Conservation (phyloP, 2,888 invertebrate species). For the Meiosimyza platycephala region DNA sequence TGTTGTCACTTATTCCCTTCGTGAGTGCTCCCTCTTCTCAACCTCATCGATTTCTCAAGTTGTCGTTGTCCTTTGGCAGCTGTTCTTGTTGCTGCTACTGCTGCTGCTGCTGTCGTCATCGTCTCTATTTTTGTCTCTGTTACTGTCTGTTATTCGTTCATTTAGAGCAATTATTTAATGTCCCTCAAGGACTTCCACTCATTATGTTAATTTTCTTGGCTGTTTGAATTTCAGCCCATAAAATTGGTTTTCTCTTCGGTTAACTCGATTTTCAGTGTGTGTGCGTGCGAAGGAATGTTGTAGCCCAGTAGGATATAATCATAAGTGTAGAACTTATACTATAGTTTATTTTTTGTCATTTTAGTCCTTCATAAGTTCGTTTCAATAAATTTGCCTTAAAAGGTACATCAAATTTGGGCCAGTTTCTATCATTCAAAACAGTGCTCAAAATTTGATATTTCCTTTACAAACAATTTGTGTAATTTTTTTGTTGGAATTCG, state of each 20-base stretch:
- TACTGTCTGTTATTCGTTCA: slow-evolving; percentile 23
- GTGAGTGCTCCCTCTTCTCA: neutral
- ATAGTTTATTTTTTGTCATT: no score
- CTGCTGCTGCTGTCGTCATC: slow-evolving; percentile 5
- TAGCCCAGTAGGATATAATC: no score
- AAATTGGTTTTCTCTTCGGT: slow-evolving; percentile 16
- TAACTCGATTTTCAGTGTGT: neutral
- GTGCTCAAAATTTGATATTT: no score
- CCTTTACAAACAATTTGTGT: no score
- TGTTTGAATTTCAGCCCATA: slow-evolving; percentile 20
- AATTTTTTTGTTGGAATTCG: no score
- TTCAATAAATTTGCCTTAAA: no score
- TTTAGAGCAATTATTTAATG: slow-evolving; percentile 49
- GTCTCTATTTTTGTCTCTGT: neutral
- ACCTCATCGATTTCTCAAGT: neutral
- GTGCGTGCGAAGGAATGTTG: neutral
- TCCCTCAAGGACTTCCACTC: slow-evolving; percentile 52
- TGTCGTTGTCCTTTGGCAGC: neutral
- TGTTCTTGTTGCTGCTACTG: neutral
- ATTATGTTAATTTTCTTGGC: slow-evolving; percentile 51
- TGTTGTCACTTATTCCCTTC: slow-evolving; percentile 20
- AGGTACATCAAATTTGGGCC: no score
- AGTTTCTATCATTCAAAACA: no score
- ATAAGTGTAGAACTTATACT: no score
- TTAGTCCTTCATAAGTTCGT: no score